Conservation (phyloP, 2,888 invertebrate genomes). For the Malthinus flaveolus region DNA sequence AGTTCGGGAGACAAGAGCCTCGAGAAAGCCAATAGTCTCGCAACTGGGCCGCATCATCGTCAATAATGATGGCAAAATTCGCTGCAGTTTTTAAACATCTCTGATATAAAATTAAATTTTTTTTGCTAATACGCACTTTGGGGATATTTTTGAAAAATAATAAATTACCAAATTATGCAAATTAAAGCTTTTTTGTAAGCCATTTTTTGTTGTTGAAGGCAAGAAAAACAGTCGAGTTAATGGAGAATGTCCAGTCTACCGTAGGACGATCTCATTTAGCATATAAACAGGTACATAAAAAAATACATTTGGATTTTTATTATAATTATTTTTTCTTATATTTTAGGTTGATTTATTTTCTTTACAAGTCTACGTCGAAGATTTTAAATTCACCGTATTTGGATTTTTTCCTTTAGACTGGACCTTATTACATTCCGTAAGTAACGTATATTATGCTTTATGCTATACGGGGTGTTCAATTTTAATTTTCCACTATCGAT, state of each 20-base stretch:
- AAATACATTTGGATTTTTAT: not conserved
- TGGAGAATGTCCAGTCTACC: slow-evolving; percentile 13
- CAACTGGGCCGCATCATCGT: no score
- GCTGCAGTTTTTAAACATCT: no score
- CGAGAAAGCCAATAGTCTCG: no score
- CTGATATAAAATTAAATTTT: no score
- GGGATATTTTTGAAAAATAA: no score
- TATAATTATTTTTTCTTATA: not conserved
- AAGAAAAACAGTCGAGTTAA: slow-evolving; percentile 16
- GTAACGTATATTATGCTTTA: not conserved
- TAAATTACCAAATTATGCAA: no score
- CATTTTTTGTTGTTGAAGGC: slow-evolving; percentile 10
- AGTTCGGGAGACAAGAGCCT: no score
- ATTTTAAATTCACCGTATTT: slow-evolving; percentile 17
- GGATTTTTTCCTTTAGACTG: slow-evolving; percentile 22
- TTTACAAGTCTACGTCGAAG: slow-evolving; percentile 17
- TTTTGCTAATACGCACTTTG: no score
- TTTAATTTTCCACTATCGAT: no score
- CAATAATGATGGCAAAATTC: no score
- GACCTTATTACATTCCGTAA: slow-evolving; percentile 21
- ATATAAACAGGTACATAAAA: slow-evolving; percentile 14
- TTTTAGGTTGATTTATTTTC: slow-evolving; percentile 20
- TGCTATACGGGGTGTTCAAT: no score
- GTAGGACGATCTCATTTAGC: slow-evolving; percentile 14
- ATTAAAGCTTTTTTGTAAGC: not conserved